These are phyloP conservation scores for Macrostomum cliftonense DNA, from an alignment of 2,888 invertebrate species.

Conservation along the genomic window DNA sequence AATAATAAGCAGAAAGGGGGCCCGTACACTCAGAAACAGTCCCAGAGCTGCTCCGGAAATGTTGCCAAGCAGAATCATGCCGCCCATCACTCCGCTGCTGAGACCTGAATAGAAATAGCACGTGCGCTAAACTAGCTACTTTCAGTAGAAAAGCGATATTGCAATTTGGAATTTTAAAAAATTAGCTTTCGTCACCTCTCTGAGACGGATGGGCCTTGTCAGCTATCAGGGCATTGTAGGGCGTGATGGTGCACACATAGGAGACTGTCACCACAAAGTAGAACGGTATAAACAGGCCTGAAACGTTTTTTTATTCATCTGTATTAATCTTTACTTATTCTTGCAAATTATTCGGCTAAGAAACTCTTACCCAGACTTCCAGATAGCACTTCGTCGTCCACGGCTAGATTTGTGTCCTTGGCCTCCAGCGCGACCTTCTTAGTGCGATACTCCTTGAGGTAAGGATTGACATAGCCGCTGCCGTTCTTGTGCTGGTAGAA, in stretches of 20 bases:
- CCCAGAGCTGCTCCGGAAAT: conserved; percentile 29
- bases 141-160: too few species aligned
- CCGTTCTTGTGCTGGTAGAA: conserved; percentile 9
- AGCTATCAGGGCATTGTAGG: conserved; percentile 30
- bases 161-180: too few species aligned
- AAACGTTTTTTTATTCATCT: conserved; percentile 11
- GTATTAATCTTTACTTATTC: not conserved
- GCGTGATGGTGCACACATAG: conserved; percentile 24
- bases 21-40: conserved; percentile 24
- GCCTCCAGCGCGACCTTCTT: too few species aligned
- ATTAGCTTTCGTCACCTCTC: conserved; percentile 20
- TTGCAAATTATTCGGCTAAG: not conserved
- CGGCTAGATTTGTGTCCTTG: too few species aligned
- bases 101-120: too few species aligned
- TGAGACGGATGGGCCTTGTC: conserved; percentile 30
- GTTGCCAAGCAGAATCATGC: conserved; percentile 29
- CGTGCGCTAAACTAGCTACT: too few species aligned
- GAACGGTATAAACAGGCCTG: conserved; percentile 26
- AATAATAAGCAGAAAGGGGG: too few species aligned
- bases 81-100: conserved; percentile 33
- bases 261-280: conserved; percentile 25
- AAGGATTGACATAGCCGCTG: too few species aligned
- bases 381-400: too few species aligned
- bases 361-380: too few species aligned
- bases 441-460: too few species aligned